Base-by-base conservation (phyloP, 2,113 vertebrate species). In the Gallinago undulata region DNA sequence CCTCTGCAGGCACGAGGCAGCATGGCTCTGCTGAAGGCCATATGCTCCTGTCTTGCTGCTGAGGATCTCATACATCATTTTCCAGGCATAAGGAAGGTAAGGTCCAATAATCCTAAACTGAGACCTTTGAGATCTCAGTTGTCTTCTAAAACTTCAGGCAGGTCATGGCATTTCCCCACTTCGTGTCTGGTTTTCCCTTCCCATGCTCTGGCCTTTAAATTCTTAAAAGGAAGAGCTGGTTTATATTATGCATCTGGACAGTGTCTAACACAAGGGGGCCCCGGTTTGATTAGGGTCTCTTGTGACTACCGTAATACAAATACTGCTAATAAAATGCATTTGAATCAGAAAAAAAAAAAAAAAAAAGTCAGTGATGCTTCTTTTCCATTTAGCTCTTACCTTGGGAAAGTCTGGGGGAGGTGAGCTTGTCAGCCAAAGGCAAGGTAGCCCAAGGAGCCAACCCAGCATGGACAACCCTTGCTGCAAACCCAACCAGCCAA, bases 271-370 rank as follows among this genome's bases (percentile, higher is more conserved):
- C 63, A 69, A 50, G 87, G 93, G 81, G 89, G 93, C 90, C 95
- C 72, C 87, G 15, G 77, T 91, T 93, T 94, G 91, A 96, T 94
- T 95, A 69, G 77, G 91, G 90, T 94, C 95, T 92, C 95, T 57
- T 69, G 96, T 87, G 95, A 84, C 89, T 78, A 70, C 92, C 0
- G 5, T 73, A 87, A 92, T 10, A 55, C 92, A 87, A 94, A 85
- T 73, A 41, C 74, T 69, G 78, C 57, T 93, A 79, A 95, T 82
- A 94, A 87, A 89, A 92, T 24, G 73, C 66, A 30, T 84, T 93
- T 39, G n/a, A 73, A 79, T 23, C n/a, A 4, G 57, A 24, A 39
- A 43, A 53, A 55, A 55, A 53, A 55, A 39, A 43, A 53, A 55
- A 55, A 53, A 55, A 53, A 64, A 41, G 33, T 28, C 56, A 70